Evolutionary conservation across 2,888 invertebrate species (phyloP), one percentile per base, ranked within the genome.

Genomic region (Geotrupes spiniger): DNA sequence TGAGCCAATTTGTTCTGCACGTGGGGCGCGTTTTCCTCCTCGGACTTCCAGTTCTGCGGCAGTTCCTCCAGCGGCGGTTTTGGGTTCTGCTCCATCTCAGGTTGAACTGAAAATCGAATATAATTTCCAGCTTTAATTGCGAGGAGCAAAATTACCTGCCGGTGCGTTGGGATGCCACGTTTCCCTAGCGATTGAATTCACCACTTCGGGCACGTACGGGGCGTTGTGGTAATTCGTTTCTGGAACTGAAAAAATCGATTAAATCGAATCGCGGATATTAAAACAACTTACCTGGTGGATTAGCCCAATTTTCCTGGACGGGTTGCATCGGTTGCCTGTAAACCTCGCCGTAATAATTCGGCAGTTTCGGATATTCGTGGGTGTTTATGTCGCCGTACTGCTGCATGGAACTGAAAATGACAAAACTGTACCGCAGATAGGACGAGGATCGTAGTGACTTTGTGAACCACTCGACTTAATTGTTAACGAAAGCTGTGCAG

Each of bases 1-100:
- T 70, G 70, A 1, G 71, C 71, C 58, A 72, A 61, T 57, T 70
- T 66, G 42, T 71, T 66, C 57, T 71, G 71, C 25, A 70, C 66
- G 33, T 69, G 71, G 36, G 64, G 66, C 4, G 56, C 47, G 36
- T 45, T 54, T 25, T 42, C 42, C 29, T 50, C 45, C 6, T 50
- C 50, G 11, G 28, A 10, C 15, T 46, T 46, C 45, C 46, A 50
- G 8, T 33, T 44, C 1, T 44, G 40, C 3, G 36, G 12, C 11
- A 44, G 9, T 10, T 49, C 45, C 14, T 28, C 36, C n/a, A n/a
- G n/a, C 29, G 36, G 27, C 4, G 39, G 9, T 14, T 42, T 49
- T 17, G 39, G 11, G 29, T 29, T 29, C 15, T 33, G 33, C 1
- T 33, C 33, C 6, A 10, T 15, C 2, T 1, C 33, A 14, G 10